Evolutionary conservation across 2,797 vertebrate genomes (phyloP).

Genomic region (Orientallactaga sibirica): DNA sequence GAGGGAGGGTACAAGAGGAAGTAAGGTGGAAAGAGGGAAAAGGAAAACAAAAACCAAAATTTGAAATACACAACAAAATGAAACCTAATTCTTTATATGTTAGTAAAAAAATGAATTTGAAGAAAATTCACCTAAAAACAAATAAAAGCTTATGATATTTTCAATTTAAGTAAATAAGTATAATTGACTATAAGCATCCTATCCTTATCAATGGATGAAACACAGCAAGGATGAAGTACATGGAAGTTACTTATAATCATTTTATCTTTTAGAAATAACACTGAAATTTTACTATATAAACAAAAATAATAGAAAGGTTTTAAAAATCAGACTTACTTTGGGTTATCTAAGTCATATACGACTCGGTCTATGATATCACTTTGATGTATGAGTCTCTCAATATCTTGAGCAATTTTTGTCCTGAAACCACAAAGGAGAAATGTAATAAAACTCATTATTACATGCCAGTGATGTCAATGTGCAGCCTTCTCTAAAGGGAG

Average conservation of each 20-base stretch:
- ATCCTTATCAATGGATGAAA: conserved; percentile 11
- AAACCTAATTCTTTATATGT: no score
- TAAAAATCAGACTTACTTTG: conserved; percentile 89
- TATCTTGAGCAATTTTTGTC: conserved; percentile 98
- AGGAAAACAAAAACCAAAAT: no score
- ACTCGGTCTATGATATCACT: conserved; percentile 96
- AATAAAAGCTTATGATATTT: conserved; percentile 31
- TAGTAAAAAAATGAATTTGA: no score
- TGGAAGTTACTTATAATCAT: background rate
- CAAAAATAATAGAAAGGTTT: background rate
- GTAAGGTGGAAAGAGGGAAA: no score
- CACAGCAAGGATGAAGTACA: background rate
- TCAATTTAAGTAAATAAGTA: conserved; percentile 36
- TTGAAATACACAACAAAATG: no score
- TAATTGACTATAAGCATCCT: conserved; percentile 6
- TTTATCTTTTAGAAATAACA: conserved; percentile 58
- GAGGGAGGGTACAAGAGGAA: no score
- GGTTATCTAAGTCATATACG: conserved; percentile 96
- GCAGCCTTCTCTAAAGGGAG: conserved; percentile 39
- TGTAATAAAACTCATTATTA: conserved; percentile 64
- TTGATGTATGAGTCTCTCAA: conserved; percentile 97
- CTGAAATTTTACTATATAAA: conserved; percentile 51
- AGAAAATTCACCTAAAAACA: background rate
- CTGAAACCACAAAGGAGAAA: conserved; percentile 88
- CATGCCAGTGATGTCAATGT: conserved; percentile 13